These are phyloP conservation scores for Noctua pronuba DNA, from an alignment of 2,888 invertebrate species.

Conservation along the genomic window DNA sequence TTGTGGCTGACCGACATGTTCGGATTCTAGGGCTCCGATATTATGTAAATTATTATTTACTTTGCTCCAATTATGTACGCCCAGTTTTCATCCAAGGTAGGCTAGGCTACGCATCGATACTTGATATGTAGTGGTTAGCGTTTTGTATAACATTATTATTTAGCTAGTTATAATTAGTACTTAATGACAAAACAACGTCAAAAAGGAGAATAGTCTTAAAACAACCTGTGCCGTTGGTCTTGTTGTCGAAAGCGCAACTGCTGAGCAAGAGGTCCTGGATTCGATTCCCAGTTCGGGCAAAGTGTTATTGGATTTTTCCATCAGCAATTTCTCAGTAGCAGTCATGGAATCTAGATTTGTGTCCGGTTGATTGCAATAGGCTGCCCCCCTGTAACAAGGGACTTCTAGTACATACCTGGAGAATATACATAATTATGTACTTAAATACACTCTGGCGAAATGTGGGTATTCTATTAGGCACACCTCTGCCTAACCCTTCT, in stretches of 20 bases:
- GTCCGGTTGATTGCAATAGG: background rate
- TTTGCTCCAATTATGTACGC: slow-evolving; percentile 25
- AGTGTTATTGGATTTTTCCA: background rate
- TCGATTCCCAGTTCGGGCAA: background rate
- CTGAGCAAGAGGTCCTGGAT: too few relatives aligned
- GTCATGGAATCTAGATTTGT: too few relatives aligned
- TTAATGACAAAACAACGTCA: background rate
- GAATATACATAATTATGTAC: too few relatives aligned
- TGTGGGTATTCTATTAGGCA: background rate
- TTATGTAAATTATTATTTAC: slow-evolving; percentile 50
- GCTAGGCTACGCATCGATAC: slow-evolving; percentile 11
- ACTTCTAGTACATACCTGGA: too few relatives aligned
- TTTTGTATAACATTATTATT: background rate
- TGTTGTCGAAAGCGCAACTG: too few relatives aligned
- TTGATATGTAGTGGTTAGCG: background rate
- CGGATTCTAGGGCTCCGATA: slow-evolving; percentile 35
- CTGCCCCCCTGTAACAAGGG: background rate
- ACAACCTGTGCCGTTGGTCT: too few relatives aligned
- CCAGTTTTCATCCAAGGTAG: slow-evolving; percentile 42
- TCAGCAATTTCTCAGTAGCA: background rate
- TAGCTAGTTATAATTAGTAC: background rate
- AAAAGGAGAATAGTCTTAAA: too few relatives aligned
- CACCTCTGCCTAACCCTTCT: background rate
- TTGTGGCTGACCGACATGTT: slow-evolving; percentile 44
- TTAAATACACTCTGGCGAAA: background rate